Conservation (phyloP, 2,888 invertebrate genomes). For the Drosophila flavopinicola region DNA sequence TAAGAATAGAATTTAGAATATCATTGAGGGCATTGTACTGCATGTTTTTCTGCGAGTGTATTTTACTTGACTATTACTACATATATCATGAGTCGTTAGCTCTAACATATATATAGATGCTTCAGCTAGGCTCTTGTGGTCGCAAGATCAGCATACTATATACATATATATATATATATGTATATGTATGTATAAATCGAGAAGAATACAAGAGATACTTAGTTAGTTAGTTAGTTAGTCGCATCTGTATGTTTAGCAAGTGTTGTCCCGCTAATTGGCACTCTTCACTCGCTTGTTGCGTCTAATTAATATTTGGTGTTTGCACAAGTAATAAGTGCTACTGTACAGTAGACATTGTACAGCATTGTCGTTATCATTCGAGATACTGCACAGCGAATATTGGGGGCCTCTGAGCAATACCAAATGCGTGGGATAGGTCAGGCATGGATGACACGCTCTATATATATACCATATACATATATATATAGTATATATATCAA, state of each 20-base stretch:
- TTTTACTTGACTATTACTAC: too few species aligned
- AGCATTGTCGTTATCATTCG: conserved; percentile 37
- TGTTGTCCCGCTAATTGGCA: background rate
- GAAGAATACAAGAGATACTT: too few species aligned
- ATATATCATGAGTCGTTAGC: too few species aligned
- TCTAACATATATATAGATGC: too few species aligned
- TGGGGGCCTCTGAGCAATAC: conserved; percentile 23
- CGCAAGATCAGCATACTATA: too few species aligned
- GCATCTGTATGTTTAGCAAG: background rate
- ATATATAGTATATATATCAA: conserved; percentile 3
- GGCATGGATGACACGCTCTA: conserved; percentile 11
- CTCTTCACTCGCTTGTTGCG: background rate
- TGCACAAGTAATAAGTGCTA: background rate
- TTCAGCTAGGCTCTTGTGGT: too few species aligned
- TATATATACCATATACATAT: background rate
- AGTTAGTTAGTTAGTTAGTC: background rate
- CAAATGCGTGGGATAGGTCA: conserved; percentile 47
- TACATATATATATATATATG: too few species aligned
- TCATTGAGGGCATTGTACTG: too few species aligned
- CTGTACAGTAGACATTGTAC: conserved; percentile 1
- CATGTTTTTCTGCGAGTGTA: too few species aligned
- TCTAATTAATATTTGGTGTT: background rate
- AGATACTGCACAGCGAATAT: conserved; percentile 42
- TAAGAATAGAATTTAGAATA: too few species aligned
- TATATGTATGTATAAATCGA: too few species aligned